phyloP scores from a whole-genome alignment of 2,888 invertebrate species.

The Ennomos quercinarius region DNA sequence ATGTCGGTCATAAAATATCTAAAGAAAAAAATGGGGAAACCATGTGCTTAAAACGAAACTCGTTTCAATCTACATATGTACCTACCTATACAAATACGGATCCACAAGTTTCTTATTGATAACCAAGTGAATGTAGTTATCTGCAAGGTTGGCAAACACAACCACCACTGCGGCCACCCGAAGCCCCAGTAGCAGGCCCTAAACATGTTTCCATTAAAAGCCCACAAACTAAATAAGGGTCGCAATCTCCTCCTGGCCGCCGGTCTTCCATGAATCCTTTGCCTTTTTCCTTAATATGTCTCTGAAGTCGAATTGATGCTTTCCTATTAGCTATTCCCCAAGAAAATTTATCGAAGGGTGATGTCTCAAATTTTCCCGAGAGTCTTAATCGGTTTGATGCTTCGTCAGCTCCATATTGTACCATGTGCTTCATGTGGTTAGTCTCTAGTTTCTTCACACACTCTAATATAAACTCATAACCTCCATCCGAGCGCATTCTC shows the following conservation, averaged over 20 bases:
- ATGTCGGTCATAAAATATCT: too few relatives aligned
- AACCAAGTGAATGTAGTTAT: too few relatives aligned
- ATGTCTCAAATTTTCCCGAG: slow-evolving; percentile 97
- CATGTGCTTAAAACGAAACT: too few relatives aligned
- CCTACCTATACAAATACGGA: too few relatives aligned
- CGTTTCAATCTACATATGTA: too few relatives aligned
- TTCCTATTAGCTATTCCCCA: slow-evolving; percentile 96
- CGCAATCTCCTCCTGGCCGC: slow-evolving; percentile 95
- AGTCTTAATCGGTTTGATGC: slow-evolving; percentile 96
- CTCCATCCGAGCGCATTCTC: slow-evolving; percentile 93
- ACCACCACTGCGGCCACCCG: not conserved
- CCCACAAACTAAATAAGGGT: slow-evolving; percentile 89
- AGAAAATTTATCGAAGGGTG: slow-evolving; percentile 96
- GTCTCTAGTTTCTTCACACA: slow-evolving; percentile 96
- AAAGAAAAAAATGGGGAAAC: too few relatives aligned
- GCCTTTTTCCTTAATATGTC: slow-evolving; percentile 93
- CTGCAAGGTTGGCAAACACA: not conserved
- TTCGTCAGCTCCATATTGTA: slow-evolving; percentile 95
- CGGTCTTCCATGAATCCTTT: slow-evolving; percentile 98
- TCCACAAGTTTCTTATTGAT: too few relatives aligned
- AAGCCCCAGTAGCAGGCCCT: slow-evolving; percentile 34
- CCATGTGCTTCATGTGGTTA: slow-evolving; percentile 96
- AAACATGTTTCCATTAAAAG: slow-evolving; percentile 81
- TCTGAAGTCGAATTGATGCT: slow-evolving; percentile 96
- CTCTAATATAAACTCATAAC: slow-evolving; percentile 90